These are phyloP conservation scores for Fissipunctia ypsillon DNA, from an alignment of 2,888 invertebrate genomes.

Conservation along the genomic window DNA sequence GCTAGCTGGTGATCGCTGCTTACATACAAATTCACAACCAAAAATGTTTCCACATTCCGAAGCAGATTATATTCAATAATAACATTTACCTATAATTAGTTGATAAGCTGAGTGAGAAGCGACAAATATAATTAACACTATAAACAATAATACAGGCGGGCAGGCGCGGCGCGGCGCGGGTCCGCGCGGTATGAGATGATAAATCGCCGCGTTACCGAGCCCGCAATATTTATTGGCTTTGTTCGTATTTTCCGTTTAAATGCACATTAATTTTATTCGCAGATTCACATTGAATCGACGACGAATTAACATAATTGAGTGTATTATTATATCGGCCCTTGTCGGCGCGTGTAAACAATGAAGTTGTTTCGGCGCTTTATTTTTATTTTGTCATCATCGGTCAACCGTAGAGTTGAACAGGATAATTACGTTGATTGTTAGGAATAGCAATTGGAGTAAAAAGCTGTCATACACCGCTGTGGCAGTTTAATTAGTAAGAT, in stretches of 20 bases:
- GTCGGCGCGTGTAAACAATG: slow-evolving; percentile 73
- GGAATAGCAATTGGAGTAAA: slow-evolving; percentile 29
- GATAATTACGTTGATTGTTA: slow-evolving; percentile 33
- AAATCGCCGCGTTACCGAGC: slow-evolving; percentile 83
- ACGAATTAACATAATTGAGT: slow-evolving; percentile 88
- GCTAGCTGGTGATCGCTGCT: slow-evolving; percentile 72
- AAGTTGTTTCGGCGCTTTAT: slow-evolving; percentile 69
- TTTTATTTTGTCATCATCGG: slow-evolving; percentile 67
- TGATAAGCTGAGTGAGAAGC: slow-evolving; percentile 82
- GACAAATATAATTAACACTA: slow-evolving; percentile 89
- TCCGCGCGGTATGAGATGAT: slow-evolving; percentile 82
- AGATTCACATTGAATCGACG: slow-evolving; percentile 87
- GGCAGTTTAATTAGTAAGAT: slow-evolving; percentile 43
- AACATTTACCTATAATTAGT: slow-evolving; percentile 85
- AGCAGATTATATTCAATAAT: slow-evolving; percentile 83
- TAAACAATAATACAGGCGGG: slow-evolving; percentile 84
- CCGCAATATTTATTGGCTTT: slow-evolving; percentile 85
- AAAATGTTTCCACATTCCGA: slow-evolving; percentile 85
- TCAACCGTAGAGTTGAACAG: slow-evolving; percentile 50
- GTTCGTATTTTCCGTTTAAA: slow-evolving; percentile 88
- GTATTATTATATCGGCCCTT: slow-evolving; percentile 81
- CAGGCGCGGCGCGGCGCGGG: slow-evolving; percentile 43
- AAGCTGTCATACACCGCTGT: slow-evolving; percentile 12
- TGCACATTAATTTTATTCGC: slow-evolving; percentile 89
- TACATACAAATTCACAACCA: slow-evolving; percentile 79